Evolutionary conservation across 2,888 invertebrate species (phyloP).

Genomic region (Poecilus cupreus): DNA sequence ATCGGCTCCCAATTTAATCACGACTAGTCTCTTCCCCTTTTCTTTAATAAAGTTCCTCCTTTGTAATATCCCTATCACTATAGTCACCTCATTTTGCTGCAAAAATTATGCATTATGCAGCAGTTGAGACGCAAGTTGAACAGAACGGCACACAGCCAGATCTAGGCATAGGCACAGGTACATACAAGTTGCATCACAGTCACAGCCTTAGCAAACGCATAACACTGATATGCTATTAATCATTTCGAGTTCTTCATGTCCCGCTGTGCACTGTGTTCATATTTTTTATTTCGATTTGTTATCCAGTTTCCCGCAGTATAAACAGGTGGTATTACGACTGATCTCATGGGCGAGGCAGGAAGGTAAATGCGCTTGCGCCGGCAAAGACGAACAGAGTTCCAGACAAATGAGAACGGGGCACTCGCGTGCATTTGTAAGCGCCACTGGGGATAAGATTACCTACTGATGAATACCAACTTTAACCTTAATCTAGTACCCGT

Average conservation of each 20-base stretch:
- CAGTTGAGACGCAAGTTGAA: too few relatives aligned
- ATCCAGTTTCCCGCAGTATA: slow-evolving; percentile 23
- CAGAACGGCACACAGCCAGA: too few relatives aligned
- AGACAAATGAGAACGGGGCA: slow-evolving; percentile 31
- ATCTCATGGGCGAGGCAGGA: slow-evolving; percentile 20
- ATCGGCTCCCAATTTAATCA: too few relatives aligned
- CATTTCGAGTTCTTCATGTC: slow-evolving; percentile 15
- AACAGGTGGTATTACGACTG: slow-evolving; percentile 29
- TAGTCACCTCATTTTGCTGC: too few relatives aligned
- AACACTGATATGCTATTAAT: slow-evolving; percentile 27
- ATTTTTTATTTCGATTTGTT: slow-evolving; percentile 22
- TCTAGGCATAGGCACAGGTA: too few relatives aligned
- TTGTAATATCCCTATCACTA: too few relatives aligned
- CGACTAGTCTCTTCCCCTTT: too few relatives aligned
- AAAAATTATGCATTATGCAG: too few relatives aligned
- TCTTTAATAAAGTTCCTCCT: too few relatives aligned
- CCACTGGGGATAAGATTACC: slow-evolving; percentile 33
- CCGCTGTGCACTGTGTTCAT: neutral
- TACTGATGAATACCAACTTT: slow-evolving; percentile 28
- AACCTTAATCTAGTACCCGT: slow-evolving; percentile 36
- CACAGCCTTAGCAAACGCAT: too few relatives aligned
- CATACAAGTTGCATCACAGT: too few relatives aligned
- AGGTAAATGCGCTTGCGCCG: slow-evolving; percentile 12
- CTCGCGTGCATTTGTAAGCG: slow-evolving; percentile 34
- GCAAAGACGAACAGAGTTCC: slow-evolving; percentile 3